Evolutionary conservation across 2,888 invertebrate genomes (phyloP), one percentile per base, ranked within the genome.

Genomic region (Trypoxylon attenuatum): DNA sequence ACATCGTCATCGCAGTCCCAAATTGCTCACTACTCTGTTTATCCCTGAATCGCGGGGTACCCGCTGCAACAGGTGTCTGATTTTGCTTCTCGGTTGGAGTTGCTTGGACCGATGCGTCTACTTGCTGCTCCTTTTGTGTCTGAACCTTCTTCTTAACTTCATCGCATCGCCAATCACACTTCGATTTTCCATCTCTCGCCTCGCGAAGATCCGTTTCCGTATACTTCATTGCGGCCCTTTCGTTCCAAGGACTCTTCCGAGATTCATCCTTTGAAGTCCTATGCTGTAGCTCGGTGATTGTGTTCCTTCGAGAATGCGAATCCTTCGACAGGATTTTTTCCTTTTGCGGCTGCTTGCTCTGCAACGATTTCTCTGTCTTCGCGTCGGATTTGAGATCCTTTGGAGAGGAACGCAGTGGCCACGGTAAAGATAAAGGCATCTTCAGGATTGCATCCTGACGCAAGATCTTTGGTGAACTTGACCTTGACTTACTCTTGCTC

Each of bases 401-500:
- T 5, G 61, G 55, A 0, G 43, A 42, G 0, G 66, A 38, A 0
- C 76, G 69, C n/a, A 76, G 62, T 0, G 71, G 67, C 76, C 73
- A 76, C 1, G 73, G 71, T 5, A 76, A 22, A 2, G 76, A 71
- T 1, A 75, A 45, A 0, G 73, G 71, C 39, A 73, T 57, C 1
- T 69, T 63, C 6, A 58, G 19, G 0, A 73, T 38, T 0, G 57
- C 56, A 0, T 76, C 75, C 5, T 66, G 73, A 0, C 69, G 60
- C 6, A 42, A 58, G 5, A 61, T 19, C 39, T 69, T 76, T 2
- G 76, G 73, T 0, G 76, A 81, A 0, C 69, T 61, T 4, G 77
- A 73, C 46, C 72, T 76, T 5, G 73, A 73, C 47, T 66, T 73
- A 5, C 67, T 70, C 10, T 53, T 68, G 2, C 47, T 55, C 13